A percentile compares a stretch with the other conserved stretches of the same genome.
These are phyloP conservation scores for Drosophila pseudotakahashii DNA, from an alignment of 2,888 invertebrate genomes.

Conservation along the genomic window DNA sequence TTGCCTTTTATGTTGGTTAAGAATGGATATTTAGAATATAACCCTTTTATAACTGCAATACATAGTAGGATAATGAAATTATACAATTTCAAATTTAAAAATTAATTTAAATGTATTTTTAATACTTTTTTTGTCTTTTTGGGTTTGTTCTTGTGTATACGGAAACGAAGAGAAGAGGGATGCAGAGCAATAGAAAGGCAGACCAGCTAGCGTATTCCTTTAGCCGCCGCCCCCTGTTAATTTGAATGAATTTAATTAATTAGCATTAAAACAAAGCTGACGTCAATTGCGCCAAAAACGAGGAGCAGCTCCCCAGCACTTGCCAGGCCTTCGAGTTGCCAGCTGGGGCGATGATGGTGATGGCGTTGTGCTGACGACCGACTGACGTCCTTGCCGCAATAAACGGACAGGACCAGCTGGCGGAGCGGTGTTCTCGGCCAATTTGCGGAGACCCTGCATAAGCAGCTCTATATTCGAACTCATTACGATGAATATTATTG, in stretches of 20 bases:
- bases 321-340: neutral
- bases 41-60: too few relatives aligned
- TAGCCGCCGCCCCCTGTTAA: slow-evolving; percentile 62
- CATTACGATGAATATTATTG: slow-evolving; percentile 69
- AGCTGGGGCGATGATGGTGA: neutral
- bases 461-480: slow-evolving; percentile 62
- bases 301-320: slow-evolving; percentile 1
- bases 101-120: too few relatives aligned
- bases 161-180: neutral
- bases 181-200: slow-evolving; percentile 3
- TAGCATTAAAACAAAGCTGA: slow-evolving; percentile 75
- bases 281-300: slow-evolving; percentile 60
- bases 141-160: neutral
- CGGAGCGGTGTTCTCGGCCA: slow-evolving; percentile 44
- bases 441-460: slow-evolving; percentile 57
- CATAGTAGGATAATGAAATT: too few relatives aligned
- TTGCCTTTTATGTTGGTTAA: neutral
- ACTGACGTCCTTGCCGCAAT: slow-evolving; percentile 10
- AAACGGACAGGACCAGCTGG: slow-evolving; percentile 57
- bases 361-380: neutral
- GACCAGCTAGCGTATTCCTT: slow-evolving; percentile 10
- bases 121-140: too few relatives aligned
- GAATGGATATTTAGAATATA: too few relatives aligned
- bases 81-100: too few relatives aligned
- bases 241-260: slow-evolving; percentile 82